Base-by-base conservation (phyloP, 1,140 invertebrate species). In the Armadillidium nasatum region DNA sequence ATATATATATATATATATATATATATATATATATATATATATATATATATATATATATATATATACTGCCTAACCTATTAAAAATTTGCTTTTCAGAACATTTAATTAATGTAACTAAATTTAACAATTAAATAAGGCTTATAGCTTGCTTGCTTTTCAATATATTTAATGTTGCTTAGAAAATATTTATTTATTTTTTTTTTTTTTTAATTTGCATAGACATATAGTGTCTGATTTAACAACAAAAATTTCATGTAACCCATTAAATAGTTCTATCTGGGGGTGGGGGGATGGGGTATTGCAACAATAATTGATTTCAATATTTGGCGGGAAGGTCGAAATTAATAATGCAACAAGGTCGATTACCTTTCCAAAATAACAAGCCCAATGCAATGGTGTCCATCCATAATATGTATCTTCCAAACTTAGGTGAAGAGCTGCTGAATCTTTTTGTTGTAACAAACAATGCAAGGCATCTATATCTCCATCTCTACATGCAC, bases 361-460 rank as follows among this genome's bases (percentile, higher is more conserved):
- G 33, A 1, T 60, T 60, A 60, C 50, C 19, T 60, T 60, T 60
- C 50, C 50, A 60, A 60, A 60, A 60, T 60, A 60, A 60, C 11
- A 13, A 15, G 50, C 50, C 50, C 50, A 60, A 60, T 60, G 50
- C 50, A 60, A 19, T 7, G 50, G 50, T 19, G 50, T 60, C 50
- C 50, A 60, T 60, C 50, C 50, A 60, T 60, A 60, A 7, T 60
- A 60, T 60, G 50, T 60, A 60, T 60, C 50, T 60, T 60, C 50
- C 19, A 60, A 60, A 60, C 50, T 15, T 19, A 60, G 11, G 50
- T 60, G 50, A 60, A 60, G 11, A 60, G 11, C 19, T 1, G 50
- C 50, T 19, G 50, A 60, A 60, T 60, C 50, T 60, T 60, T 60
- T 19, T 60, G 50, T 19, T 60, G 50, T 60, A 60, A 60, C 50